Evolutionary conservation across 2,888 invertebrate species (phyloP).

Genomic region (Osmoderma eremita): DNA sequence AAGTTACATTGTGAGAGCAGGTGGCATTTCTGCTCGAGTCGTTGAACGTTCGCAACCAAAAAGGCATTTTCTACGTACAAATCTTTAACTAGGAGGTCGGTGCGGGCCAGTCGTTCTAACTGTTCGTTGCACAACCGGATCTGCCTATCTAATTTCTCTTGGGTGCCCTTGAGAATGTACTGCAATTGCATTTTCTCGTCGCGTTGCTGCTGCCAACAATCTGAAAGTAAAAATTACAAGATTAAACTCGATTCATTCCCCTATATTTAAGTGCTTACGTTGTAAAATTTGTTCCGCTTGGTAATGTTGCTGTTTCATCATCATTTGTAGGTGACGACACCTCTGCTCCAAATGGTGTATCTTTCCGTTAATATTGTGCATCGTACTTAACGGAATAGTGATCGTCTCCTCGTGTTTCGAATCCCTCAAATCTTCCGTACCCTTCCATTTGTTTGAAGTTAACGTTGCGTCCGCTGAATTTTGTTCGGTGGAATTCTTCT

Average conservation of each 20-base stretch:
- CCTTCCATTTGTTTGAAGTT: slow-evolving; percentile 33
- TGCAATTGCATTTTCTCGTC: slow-evolving; percentile 68
- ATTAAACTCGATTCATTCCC: no score
- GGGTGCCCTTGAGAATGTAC: slow-evolving; percentile 65
- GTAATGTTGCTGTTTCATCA: slow-evolving; percentile 72
- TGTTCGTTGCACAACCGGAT: slow-evolving; percentile 67
- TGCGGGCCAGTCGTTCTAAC: slow-evolving; percentile 75
- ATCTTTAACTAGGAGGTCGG: slow-evolving; percentile 83
- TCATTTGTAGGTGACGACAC: slow-evolving; percentile 71
- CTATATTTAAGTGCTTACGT: slow-evolving; percentile 71
- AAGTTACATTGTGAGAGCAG: slow-evolving; percentile 63
- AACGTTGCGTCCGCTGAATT: slow-evolving; percentile 30
- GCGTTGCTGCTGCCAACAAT: slow-evolving; percentile 68
- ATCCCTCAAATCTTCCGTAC: slow-evolving; percentile 40
- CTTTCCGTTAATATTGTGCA: slow-evolving; percentile 59
- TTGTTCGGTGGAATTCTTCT: slow-evolving; percentile 50
- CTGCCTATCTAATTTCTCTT: slow-evolving; percentile 68
- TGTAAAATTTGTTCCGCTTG: slow-evolving; percentile 72
- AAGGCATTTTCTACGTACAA: slow-evolving; percentile 87
- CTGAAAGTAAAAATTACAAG: slow-evolving; percentile 57
- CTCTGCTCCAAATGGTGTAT: slow-evolving; percentile 69
- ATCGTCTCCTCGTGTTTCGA: slow-evolving; percentile 49
- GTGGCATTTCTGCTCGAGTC: slow-evolving; percentile 68
- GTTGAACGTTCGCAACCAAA: slow-evolving; percentile 72
- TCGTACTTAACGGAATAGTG: slow-evolving; percentile 55